These are phyloP conservation scores for Pachliopta kotzebuea DNA, from an alignment of 2,888 invertebrate species.

Conservation along the genomic window DNA sequence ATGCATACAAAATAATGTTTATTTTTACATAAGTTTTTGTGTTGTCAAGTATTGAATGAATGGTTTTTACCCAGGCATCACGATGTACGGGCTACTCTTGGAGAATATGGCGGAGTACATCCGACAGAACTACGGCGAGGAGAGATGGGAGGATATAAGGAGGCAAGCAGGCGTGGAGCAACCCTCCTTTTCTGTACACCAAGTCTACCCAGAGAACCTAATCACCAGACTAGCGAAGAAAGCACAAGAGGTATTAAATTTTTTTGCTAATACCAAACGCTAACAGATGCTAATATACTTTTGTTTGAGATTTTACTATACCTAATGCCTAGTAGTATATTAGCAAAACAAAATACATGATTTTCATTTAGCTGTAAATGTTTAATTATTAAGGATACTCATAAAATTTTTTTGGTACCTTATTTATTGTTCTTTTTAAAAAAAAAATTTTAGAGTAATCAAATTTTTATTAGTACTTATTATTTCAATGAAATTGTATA, in stretches of 20 bases:
- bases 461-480: too few relatives aligned
- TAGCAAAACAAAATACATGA: too few relatives aligned
- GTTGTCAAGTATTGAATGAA: background rate
- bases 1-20: background rate
- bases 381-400: too few relatives aligned
- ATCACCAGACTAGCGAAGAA: conserved; percentile 92
- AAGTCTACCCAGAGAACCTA: conserved; percentile 95
- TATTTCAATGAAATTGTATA: too few relatives aligned
- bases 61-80: conserved; percentile 42
- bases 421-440: too few relatives aligned
- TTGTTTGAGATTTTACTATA: too few relatives aligned
- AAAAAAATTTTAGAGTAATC: too few relatives aligned
- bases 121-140: conserved; percentile 95
- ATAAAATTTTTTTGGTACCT: too few relatives aligned
- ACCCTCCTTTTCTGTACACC: conserved; percentile 93
- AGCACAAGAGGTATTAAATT: conserved; percentile 86
- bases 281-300: too few relatives aligned
- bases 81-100: conserved; percentile 97
- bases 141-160: conserved; percentile 95
- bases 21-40: background rate
- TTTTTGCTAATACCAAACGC: too few relatives aligned
- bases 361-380: too few relatives aligned
- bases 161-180: conserved; percentile 92
- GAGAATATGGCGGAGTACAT: conserved; percentile 97
- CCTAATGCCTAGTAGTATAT: too few relatives aligned